Evolutionary conservation across 2,113 vertebrate genomes (phyloP), one percentile per base, ranked within the genome.

Genomic region (Stomatorhinus ivindoensis): DNA sequence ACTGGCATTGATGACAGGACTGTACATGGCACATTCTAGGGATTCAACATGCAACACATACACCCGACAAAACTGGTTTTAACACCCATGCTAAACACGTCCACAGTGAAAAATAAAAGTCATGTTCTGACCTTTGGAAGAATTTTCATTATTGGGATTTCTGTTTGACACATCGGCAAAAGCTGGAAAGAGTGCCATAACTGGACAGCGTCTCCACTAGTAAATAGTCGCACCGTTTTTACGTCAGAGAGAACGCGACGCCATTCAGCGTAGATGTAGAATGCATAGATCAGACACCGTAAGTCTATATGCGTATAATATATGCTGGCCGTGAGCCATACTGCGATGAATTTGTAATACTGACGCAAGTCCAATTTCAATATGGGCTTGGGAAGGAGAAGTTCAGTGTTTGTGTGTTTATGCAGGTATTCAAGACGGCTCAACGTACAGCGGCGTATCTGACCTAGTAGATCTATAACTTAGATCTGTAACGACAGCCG

Each of bases 101-200:
- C 82, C 73, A 27, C 17, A 31, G 27, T 35, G 47, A 24, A 27
- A 73, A 19, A 83, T 39, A 46, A 47, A 88, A 27, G 1, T 6
- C n/a, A 24, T 73, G 47, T 69, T 2, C 87, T 91, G 89, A 92
- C 92, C 91, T 92, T 90, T 91, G 19, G 87, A 15, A 58, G 91
- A 69, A 27, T 47, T 89, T 8, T 92, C 89, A 84, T 89, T 89
- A 58, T 21, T 88, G 24, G 31, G 19, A 87, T 90, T 90, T 47
- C 19, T 76, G 53, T 69, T 27, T 82, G 91, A 89, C 80, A 58
- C 65, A 69, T 44, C 91, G 8, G 48, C 48, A 55, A 90, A 94
- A 11, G 91, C 92, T 87, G 92, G 92, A 90, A 94, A 94, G 1
- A 94, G 88, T 39, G 93, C 87, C 93, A 94, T 94, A 76, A 35